Conservation (phyloP, 2,888 invertebrate genomes). For the Ochlodes sylvanus region DNA sequence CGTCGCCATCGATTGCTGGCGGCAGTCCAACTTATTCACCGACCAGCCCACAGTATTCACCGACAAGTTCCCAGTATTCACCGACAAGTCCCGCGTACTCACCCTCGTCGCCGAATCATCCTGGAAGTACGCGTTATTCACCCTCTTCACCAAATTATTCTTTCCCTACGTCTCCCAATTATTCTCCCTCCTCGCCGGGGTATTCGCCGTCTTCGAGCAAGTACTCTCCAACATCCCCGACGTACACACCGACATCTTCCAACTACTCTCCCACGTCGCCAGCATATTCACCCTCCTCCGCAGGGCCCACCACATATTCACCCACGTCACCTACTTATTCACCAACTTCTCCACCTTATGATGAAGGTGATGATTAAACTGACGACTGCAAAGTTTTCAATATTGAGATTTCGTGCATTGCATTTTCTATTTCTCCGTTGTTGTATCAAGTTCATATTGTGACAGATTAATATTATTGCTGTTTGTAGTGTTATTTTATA, state of each 20-base stretch:
- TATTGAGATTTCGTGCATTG: not conserved
- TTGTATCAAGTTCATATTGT: too few relatives aligned
- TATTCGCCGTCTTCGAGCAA: constrained; percentile 93
- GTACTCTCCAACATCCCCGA: constrained; percentile 92
- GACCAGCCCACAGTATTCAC: constrained; percentile 94
- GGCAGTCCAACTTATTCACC: constrained; percentile 94
- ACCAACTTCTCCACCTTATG: constrained; percentile 86
- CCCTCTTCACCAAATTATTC: constrained; percentile 88
- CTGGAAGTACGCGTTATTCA: constrained; percentile 90
- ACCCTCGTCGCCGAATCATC: constrained; percentile 89
- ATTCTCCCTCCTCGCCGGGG: constrained; percentile 92
- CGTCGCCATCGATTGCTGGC: constrained; percentile 91
- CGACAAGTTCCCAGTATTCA: constrained; percentile 92
- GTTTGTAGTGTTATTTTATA: too few relatives aligned
- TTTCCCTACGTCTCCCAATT: constrained; percentile 90
- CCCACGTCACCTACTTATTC: constrained; percentile 80
- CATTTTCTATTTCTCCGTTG: not conserved
- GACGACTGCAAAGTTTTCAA: not conserved
- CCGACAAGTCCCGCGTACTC: constrained; percentile 90
- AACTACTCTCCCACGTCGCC: constrained; percentile 93
- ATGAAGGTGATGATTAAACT: constrained; percentile 80
- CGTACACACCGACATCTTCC: constrained; percentile 91
- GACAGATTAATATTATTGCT: too few relatives aligned
- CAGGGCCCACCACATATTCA: constrained; percentile 82
- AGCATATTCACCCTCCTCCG: constrained; percentile 91